phyloP scores from a whole-genome alignment of 1,140 invertebrate genomes.

The Cryptotermes secundus region DNA sequence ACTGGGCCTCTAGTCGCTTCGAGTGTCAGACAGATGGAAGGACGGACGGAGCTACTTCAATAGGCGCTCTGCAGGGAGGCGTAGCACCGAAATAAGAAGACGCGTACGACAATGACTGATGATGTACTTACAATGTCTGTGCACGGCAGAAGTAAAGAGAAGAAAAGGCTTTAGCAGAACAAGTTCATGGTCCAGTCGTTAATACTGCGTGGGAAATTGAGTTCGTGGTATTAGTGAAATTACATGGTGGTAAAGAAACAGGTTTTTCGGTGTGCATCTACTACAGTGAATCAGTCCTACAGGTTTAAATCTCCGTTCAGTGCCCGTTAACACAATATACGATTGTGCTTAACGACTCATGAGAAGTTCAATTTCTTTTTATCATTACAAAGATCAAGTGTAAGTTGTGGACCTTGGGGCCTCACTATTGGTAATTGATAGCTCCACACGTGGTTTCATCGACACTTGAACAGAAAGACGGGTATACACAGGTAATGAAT shows the following conservation, averaged over 20 bases:
- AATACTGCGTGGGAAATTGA: neutral
- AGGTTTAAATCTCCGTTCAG: neutral
- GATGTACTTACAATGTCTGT: no score
- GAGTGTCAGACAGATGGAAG: no score
- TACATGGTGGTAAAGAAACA: neutral
- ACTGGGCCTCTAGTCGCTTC: no score
- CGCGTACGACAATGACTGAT: no score
- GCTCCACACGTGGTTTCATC: no score
- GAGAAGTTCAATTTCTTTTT: neutral
- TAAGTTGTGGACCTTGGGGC: no score
- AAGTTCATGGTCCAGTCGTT: neutral
- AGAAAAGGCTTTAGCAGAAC: neutral
- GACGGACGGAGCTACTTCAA: no score
- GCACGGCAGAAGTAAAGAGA: neutral
- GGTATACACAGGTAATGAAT: no score
- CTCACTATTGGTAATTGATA: no score
- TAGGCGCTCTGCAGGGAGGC: no score
- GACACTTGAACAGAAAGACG: no score
- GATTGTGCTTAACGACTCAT: neutral
- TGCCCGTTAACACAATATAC: neutral
- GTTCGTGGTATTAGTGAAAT: neutral
- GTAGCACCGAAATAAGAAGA: no score
- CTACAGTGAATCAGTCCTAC: neutral
- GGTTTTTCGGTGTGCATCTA: neutral
- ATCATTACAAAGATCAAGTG: neutral